Base-by-base conservation (phyloP, 2,113 vertebrate genomes). In the Grus americana region DNA sequence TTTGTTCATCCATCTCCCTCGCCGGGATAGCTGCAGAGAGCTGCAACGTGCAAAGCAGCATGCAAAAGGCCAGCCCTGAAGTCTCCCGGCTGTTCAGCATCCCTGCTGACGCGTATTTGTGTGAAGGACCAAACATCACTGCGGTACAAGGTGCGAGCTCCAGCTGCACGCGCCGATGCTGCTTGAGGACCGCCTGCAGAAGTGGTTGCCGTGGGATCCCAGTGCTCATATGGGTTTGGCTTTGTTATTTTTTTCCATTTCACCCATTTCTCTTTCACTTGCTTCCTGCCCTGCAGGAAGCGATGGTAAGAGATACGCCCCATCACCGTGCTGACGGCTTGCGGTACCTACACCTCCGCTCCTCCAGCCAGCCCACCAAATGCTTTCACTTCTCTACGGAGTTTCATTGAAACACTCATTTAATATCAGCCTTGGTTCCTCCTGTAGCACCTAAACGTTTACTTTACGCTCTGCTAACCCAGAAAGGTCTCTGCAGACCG, bases 201-300 rank as follows among this genome's bases (percentile, higher is more conserved):
- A 92, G 46, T 0, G 1, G 42, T 63, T 91, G 67, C 63, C 38
- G 55, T 23, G 4, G 49, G n/a, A 78, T 75, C 15, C 19, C 14
- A 21, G 38, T 0, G 1, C 32, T 63, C 0, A 0, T 14, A 19
- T 3, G 22, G 66, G 9, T 55, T 55, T 21, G 30, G 30, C 10
- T 12, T 90, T 67, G 14, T 30, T 24, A 36, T 36, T 27, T 38
- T 76, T 82, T 78, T 42, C 58, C 73, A 79, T 70, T 91, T 83
- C 58, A 67, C 47, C 11, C 38, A 22, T 66, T 94, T 95, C 49
- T 94, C 54, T 67, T 70, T 81, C 74, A 57, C 67, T 90, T 91
- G 66, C 70, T 96, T 92, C 84, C 91, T 79, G 71, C 70, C 32
- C 16, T 0, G 1, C 58, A 72, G 78, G 73, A 93, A 85, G 49